Percentiles rank a stretch among this genome's conserved stretches.
Evolutionary conservation across 1,140 invertebrate species (phyloP).

Genomic region (Aradophagus sp.): DNA sequence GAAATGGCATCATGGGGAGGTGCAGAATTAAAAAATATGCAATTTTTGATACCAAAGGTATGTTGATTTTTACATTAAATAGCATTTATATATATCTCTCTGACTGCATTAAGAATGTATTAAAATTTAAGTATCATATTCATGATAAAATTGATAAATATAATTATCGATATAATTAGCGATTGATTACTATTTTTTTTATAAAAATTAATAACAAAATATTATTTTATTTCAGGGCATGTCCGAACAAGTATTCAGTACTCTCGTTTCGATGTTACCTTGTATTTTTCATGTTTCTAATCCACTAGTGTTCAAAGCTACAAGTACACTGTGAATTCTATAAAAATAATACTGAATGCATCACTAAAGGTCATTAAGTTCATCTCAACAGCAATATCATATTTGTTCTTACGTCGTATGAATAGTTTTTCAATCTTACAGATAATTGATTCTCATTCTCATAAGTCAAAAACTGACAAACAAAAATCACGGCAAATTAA

Average conservation of each 20-base stretch:
- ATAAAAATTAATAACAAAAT: constrained; percentile 28
- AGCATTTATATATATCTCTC: too few species aligned
- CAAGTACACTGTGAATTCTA: constrained; percentile 70
- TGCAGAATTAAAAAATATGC: constrained; percentile 90
- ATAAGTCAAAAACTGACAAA: too few species aligned
- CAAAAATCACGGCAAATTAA: too few species aligned
- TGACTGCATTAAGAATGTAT: too few species aligned
- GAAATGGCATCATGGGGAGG: constrained; percentile 96
- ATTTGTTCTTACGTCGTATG: constrained; percentile 45
- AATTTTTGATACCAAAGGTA: constrained; percentile 88
- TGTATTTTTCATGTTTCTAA: constrained; percentile 93
- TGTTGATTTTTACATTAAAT: not conserved
- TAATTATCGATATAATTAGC: too few species aligned
- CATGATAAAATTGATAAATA: too few species aligned
- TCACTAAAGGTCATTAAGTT: constrained; percentile 28
- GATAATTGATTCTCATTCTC: too few species aligned
- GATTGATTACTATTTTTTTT: too few species aligned
- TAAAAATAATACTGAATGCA: constrained; percentile 64
- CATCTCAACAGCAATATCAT: constrained; percentile 34
- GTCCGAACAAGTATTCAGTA: constrained; percentile 89
- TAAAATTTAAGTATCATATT: too few species aligned
- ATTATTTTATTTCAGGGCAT: constrained; percentile 82
- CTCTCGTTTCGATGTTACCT: constrained; percentile 89
- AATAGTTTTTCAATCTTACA: too few species aligned
- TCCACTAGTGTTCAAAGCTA: constrained; percentile 82